These are phyloP conservation scores for Percopsis transmontana DNA, from an alignment of 2,113 vertebrate species.

Conservation along the genomic window DNA sequence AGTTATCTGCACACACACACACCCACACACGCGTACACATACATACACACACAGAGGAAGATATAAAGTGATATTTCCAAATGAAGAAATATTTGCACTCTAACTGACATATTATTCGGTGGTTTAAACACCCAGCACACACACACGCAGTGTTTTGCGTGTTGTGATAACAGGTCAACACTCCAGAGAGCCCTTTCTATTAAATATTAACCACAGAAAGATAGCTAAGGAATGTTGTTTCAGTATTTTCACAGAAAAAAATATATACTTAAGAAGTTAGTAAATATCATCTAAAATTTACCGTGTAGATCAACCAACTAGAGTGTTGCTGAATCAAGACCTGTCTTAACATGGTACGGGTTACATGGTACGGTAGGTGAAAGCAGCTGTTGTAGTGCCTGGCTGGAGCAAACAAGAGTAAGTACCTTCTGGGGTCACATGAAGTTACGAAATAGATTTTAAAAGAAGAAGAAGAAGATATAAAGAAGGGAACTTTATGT, in stretches of 20 bases:
- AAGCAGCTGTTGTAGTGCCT: no score
- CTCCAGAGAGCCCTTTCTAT: neutral
- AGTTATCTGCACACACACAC: slow-evolving; percentile 85
- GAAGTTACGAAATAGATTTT: no score
- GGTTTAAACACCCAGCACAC: no score
- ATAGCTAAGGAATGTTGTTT: neutral
- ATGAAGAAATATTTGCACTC: neutral
- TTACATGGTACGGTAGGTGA: no score
- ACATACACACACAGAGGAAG: slow-evolving; percentile 4
- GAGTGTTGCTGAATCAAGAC: no score
- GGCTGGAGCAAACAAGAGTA: no score
- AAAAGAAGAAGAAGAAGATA: neutral
- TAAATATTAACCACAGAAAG: neutral
- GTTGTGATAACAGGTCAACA: slow-evolving; percentile 1
- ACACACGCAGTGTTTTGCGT: no score
- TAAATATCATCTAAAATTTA: no score
- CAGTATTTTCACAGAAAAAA: neutral
- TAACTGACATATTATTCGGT: neutral
- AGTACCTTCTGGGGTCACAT: no score
- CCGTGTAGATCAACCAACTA: no score
- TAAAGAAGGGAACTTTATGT: neutral
- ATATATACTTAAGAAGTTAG: neutral
- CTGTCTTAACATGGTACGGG: no score
- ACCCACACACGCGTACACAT: neutral
- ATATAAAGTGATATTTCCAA: neutral